Evolutionary conservation across 2,888 invertebrate genomes (phyloP).

Genomic region (Amitus sp.): DNA sequence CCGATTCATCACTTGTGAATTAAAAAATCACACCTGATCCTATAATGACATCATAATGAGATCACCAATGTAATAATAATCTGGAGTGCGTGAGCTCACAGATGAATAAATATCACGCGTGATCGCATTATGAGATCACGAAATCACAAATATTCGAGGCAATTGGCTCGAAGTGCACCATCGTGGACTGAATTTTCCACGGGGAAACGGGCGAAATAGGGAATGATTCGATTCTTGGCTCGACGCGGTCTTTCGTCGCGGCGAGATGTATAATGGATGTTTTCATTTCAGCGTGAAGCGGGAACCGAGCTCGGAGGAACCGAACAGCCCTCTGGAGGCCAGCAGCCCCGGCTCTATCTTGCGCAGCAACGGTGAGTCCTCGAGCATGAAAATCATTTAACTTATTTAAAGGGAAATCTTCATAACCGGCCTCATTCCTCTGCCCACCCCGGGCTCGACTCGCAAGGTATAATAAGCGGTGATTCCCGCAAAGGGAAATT

Average conservation of each 20-base stretch:
- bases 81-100: no score
- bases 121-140: no score
- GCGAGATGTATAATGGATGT: conserved; percentile 53
- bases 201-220: conserved; percentile 8
- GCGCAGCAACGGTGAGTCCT: conserved; percentile 62
- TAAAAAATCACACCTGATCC: no score
- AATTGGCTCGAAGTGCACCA: neutral
- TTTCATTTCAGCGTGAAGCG: conserved; percentile 62
- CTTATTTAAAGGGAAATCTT: conserved; percentile 44
- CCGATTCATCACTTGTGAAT: no score
- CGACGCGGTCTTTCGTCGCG: conserved; percentile 16
- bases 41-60: no score
- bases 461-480: conserved; percentile 17
- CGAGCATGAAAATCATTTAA: conserved; percentile 34
- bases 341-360: conserved; percentile 63
- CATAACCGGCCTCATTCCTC: conserved; percentile 22
- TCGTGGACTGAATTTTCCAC: conserved; percentile 22
- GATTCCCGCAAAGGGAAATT: conserved; percentile 17
- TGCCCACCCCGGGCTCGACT: conserved; percentile 16
- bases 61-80: no score
- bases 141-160: no score
- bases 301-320: conserved; percentile 60
- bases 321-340: conserved; percentile 62
- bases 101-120: no score
- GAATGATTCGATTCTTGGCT: conserved; percentile 20